Evolutionary conservation across 2,797 vertebrate genomes (phyloP).

Genomic region (Philypnodon macrostomus): DNA sequence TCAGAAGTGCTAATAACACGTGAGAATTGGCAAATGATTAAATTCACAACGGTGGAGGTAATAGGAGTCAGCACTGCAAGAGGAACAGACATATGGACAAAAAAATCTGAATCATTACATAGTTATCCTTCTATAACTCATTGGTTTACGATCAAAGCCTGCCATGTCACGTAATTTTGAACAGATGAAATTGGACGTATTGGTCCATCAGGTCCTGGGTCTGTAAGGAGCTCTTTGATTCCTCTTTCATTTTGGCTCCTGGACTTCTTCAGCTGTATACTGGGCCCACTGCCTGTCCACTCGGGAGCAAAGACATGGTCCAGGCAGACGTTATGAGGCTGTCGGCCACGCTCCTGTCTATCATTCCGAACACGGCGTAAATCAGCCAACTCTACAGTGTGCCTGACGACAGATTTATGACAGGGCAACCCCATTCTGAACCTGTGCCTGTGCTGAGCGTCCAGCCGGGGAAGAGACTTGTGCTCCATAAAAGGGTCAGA

Average conservation of each 20-base stretch:
- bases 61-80: too few relatives aligned
- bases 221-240: slow-evolving; percentile 52
- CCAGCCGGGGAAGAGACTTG: slow-evolving; percentile 29
- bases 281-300: slow-evolving; percentile 4
- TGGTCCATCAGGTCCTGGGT: slow-evolving; percentile 18
- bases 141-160: slow-evolving; percentile 17
- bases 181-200: slow-evolving; percentile 23
- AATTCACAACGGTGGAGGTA: too few relatives aligned
- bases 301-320: slow-evolving; percentile 8
- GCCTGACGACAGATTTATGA: slow-evolving; percentile 72
- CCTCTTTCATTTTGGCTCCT: slow-evolving; percentile 25
- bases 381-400: slow-evolving; percentile 60
- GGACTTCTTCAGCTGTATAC: slow-evolving; percentile 43
- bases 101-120: too few relatives aligned
- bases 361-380: slow-evolving; percentile 69
- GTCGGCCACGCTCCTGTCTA: slow-evolving; percentile 56
- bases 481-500: slow-evolving; percentile 13
- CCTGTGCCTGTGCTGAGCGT: slow-evolving; percentile 47
- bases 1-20: too few relatives aligned
- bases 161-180: slow-evolving; percentile 25
- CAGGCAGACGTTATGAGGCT: slow-evolving; percentile 44
- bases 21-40: too few relatives aligned
- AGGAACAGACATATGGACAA: too few relatives aligned
- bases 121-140: too few relatives aligned
- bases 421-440: slow-evolving; percentile 64